Conservation (phyloP, 2,797 vertebrate genomes). For the Lepilemur septentrionalis region DNA sequence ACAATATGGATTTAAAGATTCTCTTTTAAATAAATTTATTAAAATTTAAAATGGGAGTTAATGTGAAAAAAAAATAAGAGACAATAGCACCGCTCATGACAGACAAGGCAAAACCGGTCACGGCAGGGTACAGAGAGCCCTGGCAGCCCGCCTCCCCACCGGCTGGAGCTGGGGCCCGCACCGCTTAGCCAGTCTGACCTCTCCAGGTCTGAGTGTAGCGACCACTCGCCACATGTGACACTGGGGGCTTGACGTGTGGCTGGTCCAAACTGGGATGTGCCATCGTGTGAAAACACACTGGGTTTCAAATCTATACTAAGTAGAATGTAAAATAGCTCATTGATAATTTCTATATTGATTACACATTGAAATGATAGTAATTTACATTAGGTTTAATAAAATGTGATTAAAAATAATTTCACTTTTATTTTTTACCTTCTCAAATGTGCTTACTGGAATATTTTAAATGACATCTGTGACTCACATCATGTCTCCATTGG, state of each 20-base stretch:
- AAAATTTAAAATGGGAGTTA: not conserved
- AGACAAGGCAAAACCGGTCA: not conserved
- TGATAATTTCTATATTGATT: not conserved
- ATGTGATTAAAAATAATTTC: not conserved
- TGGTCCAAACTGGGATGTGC: not conserved
- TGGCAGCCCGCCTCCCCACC: not conserved
- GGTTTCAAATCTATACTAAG: not conserved
- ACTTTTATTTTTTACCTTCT: not conserved
- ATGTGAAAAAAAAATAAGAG: not conserved
- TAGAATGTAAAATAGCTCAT: not conserved
- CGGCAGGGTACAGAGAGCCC: not conserved
- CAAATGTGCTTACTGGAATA: not conserved
- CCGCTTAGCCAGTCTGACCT: fast-evolving
- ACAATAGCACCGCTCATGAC: not conserved
- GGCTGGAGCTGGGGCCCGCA: fast-evolving
- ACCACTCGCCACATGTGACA: fast-evolving
- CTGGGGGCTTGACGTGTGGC: not conserved
- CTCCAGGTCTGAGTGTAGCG: fast-evolving
- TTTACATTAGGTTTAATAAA: not conserved
- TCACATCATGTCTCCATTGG: not conserved
- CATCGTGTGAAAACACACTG: not conserved
- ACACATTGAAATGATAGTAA: not conserved
- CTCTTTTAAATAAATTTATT: not conserved
- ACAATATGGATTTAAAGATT: not conserved
- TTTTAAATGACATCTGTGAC: not conserved